These are phyloP conservation scores for Gobius niger DNA, from an alignment of 2,113 vertebrate genomes.

Conservation along the genomic window DNA sequence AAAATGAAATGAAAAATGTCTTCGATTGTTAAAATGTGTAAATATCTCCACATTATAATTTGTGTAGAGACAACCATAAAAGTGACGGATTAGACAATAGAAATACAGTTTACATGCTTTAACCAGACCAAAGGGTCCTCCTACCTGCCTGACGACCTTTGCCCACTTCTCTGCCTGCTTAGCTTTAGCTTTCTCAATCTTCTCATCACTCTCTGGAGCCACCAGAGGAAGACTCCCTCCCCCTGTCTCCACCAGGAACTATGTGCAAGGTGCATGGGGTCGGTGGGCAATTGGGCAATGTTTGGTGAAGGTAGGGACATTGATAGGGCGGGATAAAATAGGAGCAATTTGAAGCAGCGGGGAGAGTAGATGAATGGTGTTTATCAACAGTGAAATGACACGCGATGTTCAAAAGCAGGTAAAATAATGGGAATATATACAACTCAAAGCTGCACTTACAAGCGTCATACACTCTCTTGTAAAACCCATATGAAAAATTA, in stretches of 20 bases:
- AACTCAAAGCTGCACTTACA: slow-evolving; percentile 24
- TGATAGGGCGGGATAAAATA: slow-evolving; percentile 20
- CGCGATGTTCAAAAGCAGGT: slow-evolving; percentile 49
- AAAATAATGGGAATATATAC: slow-evolving; percentile 55
- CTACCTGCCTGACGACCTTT: slow-evolving; percentile 93
- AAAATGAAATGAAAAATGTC: slow-evolving; percentile 33
- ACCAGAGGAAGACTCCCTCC: slow-evolving; percentile 88
- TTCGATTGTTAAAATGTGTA: not conserved
- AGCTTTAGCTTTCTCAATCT: slow-evolving; percentile 85
- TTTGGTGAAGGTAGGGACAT: slow-evolving; percentile 47
- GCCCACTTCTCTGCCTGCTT: slow-evolving; percentile 94
- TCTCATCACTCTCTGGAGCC: slow-evolving; percentile 80
- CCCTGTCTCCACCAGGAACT: slow-evolving; percentile 75
- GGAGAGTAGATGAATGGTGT: slow-evolving; percentile 50
- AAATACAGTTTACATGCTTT: slow-evolving; percentile 5
- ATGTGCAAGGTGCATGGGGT: slow-evolving; percentile 43
- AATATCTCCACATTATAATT: no score
- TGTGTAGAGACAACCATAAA: not conserved
- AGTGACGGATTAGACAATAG: not conserved
- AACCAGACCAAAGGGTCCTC: slow-evolving; percentile 58
- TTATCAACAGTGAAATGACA: slow-evolving; percentile 55
- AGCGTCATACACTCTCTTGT: not conserved
- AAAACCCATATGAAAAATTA: no score
- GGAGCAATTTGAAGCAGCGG: slow-evolving; percentile 41
- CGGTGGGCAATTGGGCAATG: slow-evolving; percentile 30